phyloP scores from a whole-genome alignment of 1,140 invertebrate genomes.

The Neodiprion virginianus region DNA sequence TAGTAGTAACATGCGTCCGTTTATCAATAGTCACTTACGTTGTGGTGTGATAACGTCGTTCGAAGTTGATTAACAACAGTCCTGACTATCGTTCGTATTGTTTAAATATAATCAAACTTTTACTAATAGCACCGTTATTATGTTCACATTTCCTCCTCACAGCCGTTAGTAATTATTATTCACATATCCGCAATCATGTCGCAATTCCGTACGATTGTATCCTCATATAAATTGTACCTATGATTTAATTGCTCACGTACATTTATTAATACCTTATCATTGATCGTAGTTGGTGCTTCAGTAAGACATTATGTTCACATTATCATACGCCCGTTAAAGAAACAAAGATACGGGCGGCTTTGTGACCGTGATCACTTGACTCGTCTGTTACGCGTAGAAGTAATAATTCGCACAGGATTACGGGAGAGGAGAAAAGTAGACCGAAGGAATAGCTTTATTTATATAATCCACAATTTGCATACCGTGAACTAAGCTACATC shows the following conservation, averaged over 20 bases:
- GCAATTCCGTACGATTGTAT: neutral
- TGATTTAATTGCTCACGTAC: neutral
- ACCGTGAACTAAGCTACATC: no score
- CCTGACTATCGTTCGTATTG: no score
- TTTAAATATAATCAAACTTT: no score
- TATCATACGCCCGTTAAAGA: no score
- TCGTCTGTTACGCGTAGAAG: conserved; percentile 19
- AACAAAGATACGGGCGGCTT: no score
- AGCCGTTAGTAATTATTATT: neutral
- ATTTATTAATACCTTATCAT: neutral
- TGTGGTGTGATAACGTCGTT: neutral
- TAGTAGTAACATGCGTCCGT: no score
- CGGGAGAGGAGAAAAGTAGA: no score
- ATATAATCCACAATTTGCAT: no score
- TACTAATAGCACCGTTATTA: no score
- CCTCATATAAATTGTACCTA: neutral
- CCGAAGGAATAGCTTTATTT: no score
- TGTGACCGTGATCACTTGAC: neutral
- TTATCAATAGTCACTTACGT: neutral
- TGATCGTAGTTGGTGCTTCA: neutral
- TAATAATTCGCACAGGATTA: neutral
- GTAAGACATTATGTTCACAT: neutral
- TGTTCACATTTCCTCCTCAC: neutral
- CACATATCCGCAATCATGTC: neutral
- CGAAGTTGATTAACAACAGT: no score